Evolutionary conservation across 2,797 vertebrate species (phyloP).

Genomic region (Anabacerthia variegaticeps): DNA sequence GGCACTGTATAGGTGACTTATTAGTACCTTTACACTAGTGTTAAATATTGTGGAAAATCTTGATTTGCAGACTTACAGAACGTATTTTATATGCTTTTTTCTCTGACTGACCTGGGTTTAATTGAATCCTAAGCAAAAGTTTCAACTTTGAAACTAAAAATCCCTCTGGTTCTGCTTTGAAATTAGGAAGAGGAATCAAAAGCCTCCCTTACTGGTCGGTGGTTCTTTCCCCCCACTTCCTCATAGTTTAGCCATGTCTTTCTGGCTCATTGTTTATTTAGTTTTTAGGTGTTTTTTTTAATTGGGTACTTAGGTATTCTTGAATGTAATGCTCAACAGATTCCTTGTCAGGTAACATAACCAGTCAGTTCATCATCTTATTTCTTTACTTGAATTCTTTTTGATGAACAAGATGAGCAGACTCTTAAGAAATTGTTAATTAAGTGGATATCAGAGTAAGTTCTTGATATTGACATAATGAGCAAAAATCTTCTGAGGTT

Average conservation of each 20-base stretch:
- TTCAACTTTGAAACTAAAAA: background rate
- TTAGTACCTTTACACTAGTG: background rate
- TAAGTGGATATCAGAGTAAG: background rate
- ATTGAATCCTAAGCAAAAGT: background rate
- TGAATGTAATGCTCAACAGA: background rate
- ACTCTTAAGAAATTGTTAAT: background rate
- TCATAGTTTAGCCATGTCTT: background rate
- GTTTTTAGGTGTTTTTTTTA: background rate
- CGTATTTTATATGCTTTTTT: background rate
- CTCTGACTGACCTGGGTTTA: background rate
- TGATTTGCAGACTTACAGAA: background rate
- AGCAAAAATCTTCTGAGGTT: background rate
- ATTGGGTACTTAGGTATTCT: background rate
- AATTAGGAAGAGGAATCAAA: background rate
- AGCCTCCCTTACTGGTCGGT: background rate
- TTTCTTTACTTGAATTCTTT: background rate
- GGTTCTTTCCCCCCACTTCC: background rate
- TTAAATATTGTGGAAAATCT: background rate
- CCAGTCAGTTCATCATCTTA: background rate
- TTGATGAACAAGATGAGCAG: background rate
- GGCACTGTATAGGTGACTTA: background rate
- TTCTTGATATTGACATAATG: background rate
- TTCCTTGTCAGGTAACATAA: background rate
- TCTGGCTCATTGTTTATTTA: background rate
- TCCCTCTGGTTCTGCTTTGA: background rate